phyloP scores from a whole-genome alignment of 2,113 vertebrate species.

The Microcebus lehilahytsara region DNA sequence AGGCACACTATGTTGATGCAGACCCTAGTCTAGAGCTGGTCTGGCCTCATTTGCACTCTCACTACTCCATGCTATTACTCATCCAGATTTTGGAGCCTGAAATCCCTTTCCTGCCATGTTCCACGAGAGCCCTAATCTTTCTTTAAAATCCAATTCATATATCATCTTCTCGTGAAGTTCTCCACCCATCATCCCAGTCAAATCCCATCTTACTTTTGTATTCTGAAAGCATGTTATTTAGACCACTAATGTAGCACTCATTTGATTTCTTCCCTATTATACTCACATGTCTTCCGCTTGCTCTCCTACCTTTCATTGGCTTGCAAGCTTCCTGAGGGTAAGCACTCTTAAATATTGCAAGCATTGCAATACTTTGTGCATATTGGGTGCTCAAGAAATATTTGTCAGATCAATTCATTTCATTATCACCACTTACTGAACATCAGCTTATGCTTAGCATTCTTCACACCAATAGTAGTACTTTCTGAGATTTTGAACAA shows the following conservation, averaged over 20 bases:
- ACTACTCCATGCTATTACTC: accelerated
- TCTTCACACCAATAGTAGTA: background rate
- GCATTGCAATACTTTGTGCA: background rate
- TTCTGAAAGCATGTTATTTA: background rate
- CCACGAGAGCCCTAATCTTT: background rate
- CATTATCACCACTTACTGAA: background rate
- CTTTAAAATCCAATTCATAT: background rate
- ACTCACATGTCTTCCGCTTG: background rate
- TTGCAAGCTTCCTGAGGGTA: background rate
- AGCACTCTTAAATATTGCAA: background rate
- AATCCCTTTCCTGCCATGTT: background rate
- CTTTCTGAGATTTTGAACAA: background rate
- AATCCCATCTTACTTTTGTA: background rate
- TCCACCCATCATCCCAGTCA: background rate
- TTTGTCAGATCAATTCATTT: background rate
- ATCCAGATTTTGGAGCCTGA: background rate
- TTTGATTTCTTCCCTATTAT: background rate
- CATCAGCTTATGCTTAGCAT: background rate
- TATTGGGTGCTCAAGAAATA: background rate
- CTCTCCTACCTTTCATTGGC: background rate
- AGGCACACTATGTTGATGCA: background rate
- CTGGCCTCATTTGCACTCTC: background rate
- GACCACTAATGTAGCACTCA: background rate
- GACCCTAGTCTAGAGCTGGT: background rate
- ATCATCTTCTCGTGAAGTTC: background rate